These are phyloP conservation scores for Muscicapa comitata DNA, from an alignment of 2,797 vertebrate genomes.

Conservation along the genomic window DNA sequence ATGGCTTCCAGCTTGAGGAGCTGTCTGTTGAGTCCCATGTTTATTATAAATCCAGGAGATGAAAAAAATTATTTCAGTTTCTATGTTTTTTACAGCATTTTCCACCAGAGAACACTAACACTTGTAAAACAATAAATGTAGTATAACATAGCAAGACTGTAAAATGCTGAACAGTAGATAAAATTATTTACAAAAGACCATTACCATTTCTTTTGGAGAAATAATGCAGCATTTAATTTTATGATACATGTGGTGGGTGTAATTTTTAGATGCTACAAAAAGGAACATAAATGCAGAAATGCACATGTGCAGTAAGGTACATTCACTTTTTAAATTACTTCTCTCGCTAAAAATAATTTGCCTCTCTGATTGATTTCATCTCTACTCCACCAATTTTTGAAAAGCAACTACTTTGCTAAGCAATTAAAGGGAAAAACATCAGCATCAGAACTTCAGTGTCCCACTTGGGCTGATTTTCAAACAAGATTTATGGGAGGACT, in stretches of 20 bases:
- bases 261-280: neutral
- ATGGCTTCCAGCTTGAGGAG: conserved; percentile 34
- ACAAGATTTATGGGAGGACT: neutral
- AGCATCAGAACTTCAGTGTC: neutral
- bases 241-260: neutral
- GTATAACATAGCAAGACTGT: neutral
- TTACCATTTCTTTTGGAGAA: conserved; percentile 28
- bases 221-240: conserved; percentile 16
- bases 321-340: neutral
- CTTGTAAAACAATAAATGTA: conserved; percentile 43
- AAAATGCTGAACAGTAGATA: conserved; percentile 50
- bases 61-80: conserved; percentile 46
- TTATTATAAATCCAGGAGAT: conserved; percentile 47
- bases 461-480: neutral
- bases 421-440: neutral
- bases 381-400: neutral
- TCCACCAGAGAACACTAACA: conserved; percentile 16
- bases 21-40: conserved; percentile 37
- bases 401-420: neutral
- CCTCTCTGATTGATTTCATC: neutral
- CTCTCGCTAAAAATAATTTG: neutral
- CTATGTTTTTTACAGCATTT: conserved; percentile 37
- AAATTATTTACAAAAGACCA: conserved; percentile 38
- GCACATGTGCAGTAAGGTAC: neutral
- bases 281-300: neutral